phyloP scores from a whole-genome alignment of 2,888 invertebrate species.

The Agrotis exclamationis region DNA sequence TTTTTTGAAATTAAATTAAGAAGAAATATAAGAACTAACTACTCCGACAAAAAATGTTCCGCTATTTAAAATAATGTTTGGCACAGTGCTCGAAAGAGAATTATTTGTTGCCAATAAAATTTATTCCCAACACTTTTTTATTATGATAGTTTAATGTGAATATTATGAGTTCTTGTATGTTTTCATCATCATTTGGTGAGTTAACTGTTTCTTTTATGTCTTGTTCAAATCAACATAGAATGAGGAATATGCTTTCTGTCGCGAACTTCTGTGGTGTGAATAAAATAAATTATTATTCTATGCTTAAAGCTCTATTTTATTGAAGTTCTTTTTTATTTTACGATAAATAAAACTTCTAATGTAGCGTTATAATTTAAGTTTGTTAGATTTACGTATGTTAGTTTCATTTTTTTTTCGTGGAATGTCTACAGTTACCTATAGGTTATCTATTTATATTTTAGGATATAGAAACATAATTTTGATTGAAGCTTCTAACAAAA shows the following conservation, averaged over 20 bases:
- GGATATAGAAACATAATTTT: neutral
- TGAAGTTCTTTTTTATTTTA: conserved; percentile 5
- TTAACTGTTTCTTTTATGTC: conserved; percentile 45
- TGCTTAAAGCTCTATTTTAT: neutral
- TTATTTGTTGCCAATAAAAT: conserved; percentile 55
- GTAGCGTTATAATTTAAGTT: neutral
- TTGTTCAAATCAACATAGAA: conserved; percentile 38
- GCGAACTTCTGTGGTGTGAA: neutral
- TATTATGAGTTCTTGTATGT: conserved; percentile 44
- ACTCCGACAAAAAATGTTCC: neutral
- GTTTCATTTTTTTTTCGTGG: neutral
- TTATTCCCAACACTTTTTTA: conserved; percentile 41
- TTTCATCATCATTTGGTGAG: conserved; percentile 25
- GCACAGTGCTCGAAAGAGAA: conserved; percentile 39
- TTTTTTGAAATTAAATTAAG: neutral
- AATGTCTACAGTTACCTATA: neutral
- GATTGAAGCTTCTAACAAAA: too few relatives aligned
- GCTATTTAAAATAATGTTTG: conserved; percentile 44
- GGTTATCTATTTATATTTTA: too few relatives aligned
- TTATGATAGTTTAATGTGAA: conserved; percentile 61
- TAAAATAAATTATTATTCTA: conserved; percentile 19
- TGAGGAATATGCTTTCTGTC: neutral
- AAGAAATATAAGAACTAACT: neutral
- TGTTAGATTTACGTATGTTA: neutral
- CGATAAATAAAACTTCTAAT: conserved; percentile 6